Percentiles rank a stretch among this genome's conserved stretches.
phyloP scores from a whole-genome alignment of 2,113 vertebrate genomes.

The Charadrius vociferus region DNA sequence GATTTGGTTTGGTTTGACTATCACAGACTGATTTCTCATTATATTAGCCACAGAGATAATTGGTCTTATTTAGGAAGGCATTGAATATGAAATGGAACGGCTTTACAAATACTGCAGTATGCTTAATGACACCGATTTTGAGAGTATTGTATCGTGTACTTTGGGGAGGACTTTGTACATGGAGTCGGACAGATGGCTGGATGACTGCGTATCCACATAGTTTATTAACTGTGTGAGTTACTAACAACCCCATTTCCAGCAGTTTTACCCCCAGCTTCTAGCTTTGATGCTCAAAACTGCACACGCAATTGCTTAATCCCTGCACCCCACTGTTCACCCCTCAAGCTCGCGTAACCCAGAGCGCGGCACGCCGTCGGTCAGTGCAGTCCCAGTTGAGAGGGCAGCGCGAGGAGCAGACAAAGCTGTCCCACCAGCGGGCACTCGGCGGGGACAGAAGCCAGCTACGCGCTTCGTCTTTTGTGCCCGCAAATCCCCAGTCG shows the following conservation, averaged over 20 bases:
- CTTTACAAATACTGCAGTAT: background rate
- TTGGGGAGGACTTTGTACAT: background rate
- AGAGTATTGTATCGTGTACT: background rate
- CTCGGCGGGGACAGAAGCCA: background rate
- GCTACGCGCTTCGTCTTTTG: background rate
- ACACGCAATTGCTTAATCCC: background rate
- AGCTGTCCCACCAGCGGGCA: fast-evolving
- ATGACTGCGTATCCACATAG: background rate
- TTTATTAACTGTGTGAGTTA: background rate
- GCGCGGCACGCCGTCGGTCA: background rate
- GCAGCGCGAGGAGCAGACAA: background rate
- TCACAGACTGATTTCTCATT: background rate
- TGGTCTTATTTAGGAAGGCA: background rate
- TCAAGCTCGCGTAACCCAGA: background rate
- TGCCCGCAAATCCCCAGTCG: background rate
- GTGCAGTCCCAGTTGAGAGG: background rate
- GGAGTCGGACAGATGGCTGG: background rate
- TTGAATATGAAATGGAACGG: background rate
- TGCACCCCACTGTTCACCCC: background rate
- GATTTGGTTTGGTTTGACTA: background rate
- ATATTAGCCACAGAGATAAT: background rate
- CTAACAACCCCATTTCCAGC: background rate
- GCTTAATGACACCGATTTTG: background rate
- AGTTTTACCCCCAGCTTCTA: background rate
- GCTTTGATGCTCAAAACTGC: background rate